These are phyloP conservation scores for Pammene fasciana DNA, from an alignment of 2,888 invertebrate species.

Conservation along the genomic window DNA sequence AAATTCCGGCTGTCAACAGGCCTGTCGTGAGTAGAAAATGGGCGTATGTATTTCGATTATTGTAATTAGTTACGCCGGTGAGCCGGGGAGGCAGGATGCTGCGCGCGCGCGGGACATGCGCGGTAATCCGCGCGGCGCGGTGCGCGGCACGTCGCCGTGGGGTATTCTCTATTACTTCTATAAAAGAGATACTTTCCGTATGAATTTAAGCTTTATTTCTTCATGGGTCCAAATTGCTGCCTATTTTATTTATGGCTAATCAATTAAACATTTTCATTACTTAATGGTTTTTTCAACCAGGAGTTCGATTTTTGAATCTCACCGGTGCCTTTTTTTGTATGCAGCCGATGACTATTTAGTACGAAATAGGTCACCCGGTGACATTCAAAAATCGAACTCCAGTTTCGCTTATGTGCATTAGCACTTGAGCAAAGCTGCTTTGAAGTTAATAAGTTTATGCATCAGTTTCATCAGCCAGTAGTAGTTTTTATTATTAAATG, in stretches of 20 bases:
- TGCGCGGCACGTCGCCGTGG: constrained; percentile 27
- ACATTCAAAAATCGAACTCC: too few species aligned
- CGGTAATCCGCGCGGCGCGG: constrained; percentile 31
- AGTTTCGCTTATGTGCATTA: background rate
- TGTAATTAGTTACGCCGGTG: constrained; percentile 12
- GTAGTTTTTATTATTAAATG: background rate
- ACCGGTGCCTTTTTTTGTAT: too few species aligned
- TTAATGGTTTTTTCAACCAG: constrained; percentile 11
- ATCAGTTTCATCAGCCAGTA: too few species aligned
- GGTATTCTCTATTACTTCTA: background rate
- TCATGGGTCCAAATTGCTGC: background rate
- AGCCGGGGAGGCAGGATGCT: constrained; percentile 3
- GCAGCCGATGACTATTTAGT: too few species aligned
- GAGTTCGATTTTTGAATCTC: too few species aligned
- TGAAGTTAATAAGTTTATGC: background rate
- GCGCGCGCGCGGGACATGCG: constrained; percentile 21
- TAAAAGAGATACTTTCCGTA: background rate
- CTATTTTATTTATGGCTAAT: constrained; percentile 31
- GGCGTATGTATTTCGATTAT: constrained; percentile 6
- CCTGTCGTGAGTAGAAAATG: background rate
- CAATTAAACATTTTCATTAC: constrained; percentile 10
- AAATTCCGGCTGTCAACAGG: constrained; percentile 32
- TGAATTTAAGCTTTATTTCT: constrained; percentile 12
- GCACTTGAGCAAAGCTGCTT: background rate
- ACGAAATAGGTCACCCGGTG: too few species aligned